Percentiles rank a stretch among this genome's conserved stretches.
These are phyloP conservation scores for Ciconia nigra DNA, from an alignment of 2,797 vertebrate species.

Conservation along the genomic window DNA sequence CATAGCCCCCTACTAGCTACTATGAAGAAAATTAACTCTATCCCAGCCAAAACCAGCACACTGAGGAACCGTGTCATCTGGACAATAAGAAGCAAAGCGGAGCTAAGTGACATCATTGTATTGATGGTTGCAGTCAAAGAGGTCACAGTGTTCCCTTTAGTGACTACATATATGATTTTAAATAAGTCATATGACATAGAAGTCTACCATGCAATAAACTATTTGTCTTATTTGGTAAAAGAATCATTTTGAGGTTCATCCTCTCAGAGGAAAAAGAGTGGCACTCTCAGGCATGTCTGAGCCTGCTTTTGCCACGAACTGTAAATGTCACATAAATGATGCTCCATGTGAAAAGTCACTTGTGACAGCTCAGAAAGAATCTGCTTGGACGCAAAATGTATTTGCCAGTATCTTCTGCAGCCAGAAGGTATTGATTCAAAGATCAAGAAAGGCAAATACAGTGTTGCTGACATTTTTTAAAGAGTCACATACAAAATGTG, in stretches of 20 bases:
- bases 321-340: not conserved
- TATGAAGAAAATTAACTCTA: not conserved
- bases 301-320: not conserved
- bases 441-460: not conserved
- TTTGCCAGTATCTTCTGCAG: not conserved
- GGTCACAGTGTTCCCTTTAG: not conserved
- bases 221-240: not conserved
- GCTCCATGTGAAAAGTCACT: not conserved
- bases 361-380: not conserved
- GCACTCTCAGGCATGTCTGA: not conserved
- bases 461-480: not conserved
- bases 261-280: not conserved
- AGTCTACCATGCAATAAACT: not conserved
- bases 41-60: not conserved
- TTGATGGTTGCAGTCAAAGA: not conserved
- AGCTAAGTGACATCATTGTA: not conserved
- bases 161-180: not conserved
- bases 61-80: not conserved
- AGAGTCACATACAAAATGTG: not conserved
- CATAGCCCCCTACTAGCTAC: no score
- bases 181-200: not conserved
- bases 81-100: not conserved
- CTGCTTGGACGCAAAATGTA: not conserved
- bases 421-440: slow-evolving; percentile 6
- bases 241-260: not conserved